Evolutionary conservation across 2,113 vertebrate species (phyloP).

Genomic region (Corydoras sp.): DNA sequence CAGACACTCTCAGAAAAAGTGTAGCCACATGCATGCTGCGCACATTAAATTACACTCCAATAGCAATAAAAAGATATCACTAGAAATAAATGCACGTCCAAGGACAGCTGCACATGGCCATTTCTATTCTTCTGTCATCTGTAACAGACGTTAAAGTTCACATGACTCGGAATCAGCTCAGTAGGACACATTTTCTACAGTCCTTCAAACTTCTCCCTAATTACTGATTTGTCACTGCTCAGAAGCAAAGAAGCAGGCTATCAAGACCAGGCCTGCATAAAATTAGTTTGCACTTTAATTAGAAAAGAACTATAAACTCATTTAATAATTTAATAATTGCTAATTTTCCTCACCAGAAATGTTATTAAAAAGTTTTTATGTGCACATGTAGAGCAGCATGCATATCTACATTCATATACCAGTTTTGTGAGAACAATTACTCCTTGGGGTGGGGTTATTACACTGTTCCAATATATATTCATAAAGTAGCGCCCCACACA

Average conservation of each 20-base stretch:
- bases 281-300: too few relatives aligned
- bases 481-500: too few relatives aligned
- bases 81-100: neutral
- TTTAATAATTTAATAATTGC: too few relatives aligned
- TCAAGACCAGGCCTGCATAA: too few relatives aligned
- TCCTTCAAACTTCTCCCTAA: conserved; percentile 17
- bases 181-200: neutral
- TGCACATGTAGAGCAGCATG: too few relatives aligned
- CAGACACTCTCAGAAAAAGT: conserved; percentile 19
- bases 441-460: too few relatives aligned
- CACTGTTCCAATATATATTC: too few relatives aligned
- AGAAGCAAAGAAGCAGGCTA: neutral
- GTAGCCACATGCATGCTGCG: conserved; percentile 41
- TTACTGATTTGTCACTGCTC: neutral
- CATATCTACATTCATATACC: too few relatives aligned
- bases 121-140: conserved; percentile 12
- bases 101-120: conserved; percentile 2
- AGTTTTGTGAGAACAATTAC: too few relatives aligned
- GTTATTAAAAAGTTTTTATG: too few relatives aligned
- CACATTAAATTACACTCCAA: conserved; percentile 16
- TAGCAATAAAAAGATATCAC: conserved; percentile 1
- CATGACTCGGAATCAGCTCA: conserved; percentile 1
- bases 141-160: conserved; percentile 3
- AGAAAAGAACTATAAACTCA: too few relatives aligned
- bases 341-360: too few relatives aligned